Percentiles rank a stretch among this genome's conserved stretches.
Conservation (phyloP, 2,797 vertebrate genomes). For the Echiichthys vipera region DNA sequence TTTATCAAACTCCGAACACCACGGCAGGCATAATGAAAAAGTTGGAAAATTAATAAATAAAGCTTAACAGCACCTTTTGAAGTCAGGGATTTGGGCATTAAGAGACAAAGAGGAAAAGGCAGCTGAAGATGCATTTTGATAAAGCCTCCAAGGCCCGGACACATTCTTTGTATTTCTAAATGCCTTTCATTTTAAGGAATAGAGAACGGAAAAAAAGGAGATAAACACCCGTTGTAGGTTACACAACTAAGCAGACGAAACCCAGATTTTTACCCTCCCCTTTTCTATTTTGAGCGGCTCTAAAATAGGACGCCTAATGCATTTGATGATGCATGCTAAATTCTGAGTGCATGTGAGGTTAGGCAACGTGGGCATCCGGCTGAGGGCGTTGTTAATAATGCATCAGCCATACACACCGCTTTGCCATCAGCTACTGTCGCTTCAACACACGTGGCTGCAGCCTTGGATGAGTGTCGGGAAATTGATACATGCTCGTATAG, state of each 20-base stretch:
- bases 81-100: constrained; percentile 46
- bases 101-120: constrained; percentile 42
- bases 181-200: constrained; percentile 48
- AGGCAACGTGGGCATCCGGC: constrained; percentile 47
- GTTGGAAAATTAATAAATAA: constrained; percentile 30
- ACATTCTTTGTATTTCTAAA: constrained; percentile 49
- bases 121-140: constrained; percentile 23
- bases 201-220: neutral
- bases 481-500: constrained; percentile 38
- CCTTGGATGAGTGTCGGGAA: constrained; percentile 19
- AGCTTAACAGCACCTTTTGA: constrained; percentile 56
- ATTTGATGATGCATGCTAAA: constrained; percentile 69
- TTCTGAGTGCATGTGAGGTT: constrained; percentile 67
- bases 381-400: constrained; percentile 68
- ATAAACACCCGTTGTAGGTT: constrained; percentile 45
- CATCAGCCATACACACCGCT: constrained; percentile 56
- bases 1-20: constrained; percentile 48
- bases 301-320: constrained; percentile 60
- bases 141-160: constrained; percentile 40
- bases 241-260: constrained; percentile 61
- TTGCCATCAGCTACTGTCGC: constrained; percentile 24
- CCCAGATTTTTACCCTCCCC: constrained; percentile 42
- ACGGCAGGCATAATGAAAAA: constrained; percentile 43
- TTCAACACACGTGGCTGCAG: constrained; percentile 34
- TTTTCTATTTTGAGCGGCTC: constrained; percentile 65